Evolutionary conservation across 2,888 invertebrate genomes (phyloP), one percentile per base, ranked within the genome.

Genomic region (Lapara coniferarum): DNA sequence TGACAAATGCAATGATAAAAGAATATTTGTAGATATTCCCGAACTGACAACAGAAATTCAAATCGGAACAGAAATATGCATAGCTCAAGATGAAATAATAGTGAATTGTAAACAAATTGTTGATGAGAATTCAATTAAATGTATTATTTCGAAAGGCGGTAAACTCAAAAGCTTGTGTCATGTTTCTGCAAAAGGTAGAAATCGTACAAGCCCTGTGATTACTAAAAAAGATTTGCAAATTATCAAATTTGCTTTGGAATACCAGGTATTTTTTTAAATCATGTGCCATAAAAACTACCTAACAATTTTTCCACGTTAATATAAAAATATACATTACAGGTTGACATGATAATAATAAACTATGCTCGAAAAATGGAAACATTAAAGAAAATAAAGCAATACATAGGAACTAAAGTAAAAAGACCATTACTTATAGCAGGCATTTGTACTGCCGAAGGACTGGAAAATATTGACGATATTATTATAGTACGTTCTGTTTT

Each of bases 261-360:
- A 84, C 74, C 77, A 87, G 79, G 89, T 88, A 14, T n/a, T 6
- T 51, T 37, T 8, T 37, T 4, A 37, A 37, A 2, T 37, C 7
- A 37, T 37, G 37, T 37, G 7, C 37, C 8, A 37, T 4, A 37
- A 37, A 8, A 37, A 37, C 2, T 0, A 37, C 1, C 0, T 5
- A 7, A 8, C n/a, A 37, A 37, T 4, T 25, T 25, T 25, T 37
- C 37, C 2, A 37, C 5, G 37, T 37, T 4, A 37, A 37, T 37
- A 37, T 37, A 7, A 5, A 5, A 37, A 37, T 37, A 37, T 37
- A 59, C n/a, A 59, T 79, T 83, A 66, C 68, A 88, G 88, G 75
- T 87, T 10, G 85, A 87, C 51, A 80, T 87, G 74, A 70, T 89
- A 53, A 74, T 81, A 25, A 70, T 89, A 58, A 81, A 85, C 71